A percentile compares a stretch with the other conserved stretches of the same genome.
Conservation (phyloP, 2,797 vertebrate genomes). For the Gallinago solitaria region DNA sequence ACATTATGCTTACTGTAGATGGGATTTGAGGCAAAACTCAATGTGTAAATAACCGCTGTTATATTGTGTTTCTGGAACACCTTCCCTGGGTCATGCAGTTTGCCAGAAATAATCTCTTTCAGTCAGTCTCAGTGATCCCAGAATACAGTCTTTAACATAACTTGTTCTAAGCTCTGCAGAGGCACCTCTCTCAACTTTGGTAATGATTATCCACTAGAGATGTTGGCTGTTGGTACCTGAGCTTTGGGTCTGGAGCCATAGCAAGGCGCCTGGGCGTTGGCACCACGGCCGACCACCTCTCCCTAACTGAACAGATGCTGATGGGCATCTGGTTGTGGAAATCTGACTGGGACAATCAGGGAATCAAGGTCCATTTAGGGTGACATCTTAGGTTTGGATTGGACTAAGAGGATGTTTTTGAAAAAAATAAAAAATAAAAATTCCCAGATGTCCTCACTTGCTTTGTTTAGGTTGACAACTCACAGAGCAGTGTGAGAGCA, state of each 20-base stretch:
- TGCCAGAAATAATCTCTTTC: not conserved
- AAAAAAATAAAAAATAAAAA: not conserved
- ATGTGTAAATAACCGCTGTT: not conserved
- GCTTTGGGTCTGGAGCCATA: not conserved
- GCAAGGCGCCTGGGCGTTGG: not conserved
- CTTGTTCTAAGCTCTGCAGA: not conserved
- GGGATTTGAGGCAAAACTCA: not conserved
- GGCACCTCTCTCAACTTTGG: not conserved
- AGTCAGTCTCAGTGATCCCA: not conserved
- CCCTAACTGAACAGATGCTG: accelerated
- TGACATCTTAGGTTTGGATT: not conserved
- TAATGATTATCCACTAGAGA: not conserved
- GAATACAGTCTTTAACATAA: not conserved
- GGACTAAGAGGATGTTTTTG: not conserved
- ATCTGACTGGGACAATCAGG: not conserved
- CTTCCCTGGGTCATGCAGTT: not conserved
- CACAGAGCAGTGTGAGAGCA: not conserved
- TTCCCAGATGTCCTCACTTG: not conserved
- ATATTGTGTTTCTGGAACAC: not conserved
- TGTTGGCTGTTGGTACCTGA: not conserved
- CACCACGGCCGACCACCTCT: not conserved
- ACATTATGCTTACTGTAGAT: not conserved
- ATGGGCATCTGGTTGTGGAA: not conserved
- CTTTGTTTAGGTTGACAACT: not conserved
- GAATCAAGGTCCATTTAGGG: not conserved